Base-by-base conservation (phyloP, 2,797 vertebrate genomes). In the Scarus forsteni region DNA sequence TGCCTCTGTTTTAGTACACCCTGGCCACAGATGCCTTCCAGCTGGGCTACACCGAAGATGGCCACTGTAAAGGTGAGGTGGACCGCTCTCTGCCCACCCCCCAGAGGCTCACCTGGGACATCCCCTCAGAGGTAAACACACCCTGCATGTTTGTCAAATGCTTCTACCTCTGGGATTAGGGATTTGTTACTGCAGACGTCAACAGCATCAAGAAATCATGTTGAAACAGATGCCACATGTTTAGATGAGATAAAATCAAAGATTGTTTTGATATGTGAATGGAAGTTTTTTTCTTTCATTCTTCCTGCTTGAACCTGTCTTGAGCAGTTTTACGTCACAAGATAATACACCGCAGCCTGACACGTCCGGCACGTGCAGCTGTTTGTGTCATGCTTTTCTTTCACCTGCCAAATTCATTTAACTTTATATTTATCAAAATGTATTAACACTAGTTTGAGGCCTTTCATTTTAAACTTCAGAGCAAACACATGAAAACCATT, bases 21-120 rank as follows among this genome's bases (percentile, higher is more conserved):
- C 80, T 98, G 81, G 95, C 95, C 66, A 96, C 95, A 7, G 97
- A 98, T 39, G 84, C 92, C 67, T 97, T 98, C 73, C 94, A 94
- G 65, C 84, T 98, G 72, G 95, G 96, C 39, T 98, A 98, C 80
- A 91, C 92, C 0, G 86, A 89, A 0, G 93, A 96, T 0, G 96
- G 96, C 3, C 95, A 97, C 91, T 97, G 96, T 74, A 96, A 95
- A 66, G 96, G 96, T 0, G 90, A 87, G 0, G 85, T 93, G 12
- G 95, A 96, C 2, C 85, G 79, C 6, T 80, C 78, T 0, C 81
- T 97, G 2, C 91, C 93, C 0, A 73, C 42, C 0, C 96, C 97
- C 1, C 94, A 96, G 77, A 94, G 94, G 50, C 93, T 98, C 0
- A 51, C 64, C 38, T 98, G 97, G 96, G 92, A 97, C 76, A 93